phyloP scores from a whole-genome alignment of 2,888 invertebrate genomes.

The Agrochola macilenta region DNA sequence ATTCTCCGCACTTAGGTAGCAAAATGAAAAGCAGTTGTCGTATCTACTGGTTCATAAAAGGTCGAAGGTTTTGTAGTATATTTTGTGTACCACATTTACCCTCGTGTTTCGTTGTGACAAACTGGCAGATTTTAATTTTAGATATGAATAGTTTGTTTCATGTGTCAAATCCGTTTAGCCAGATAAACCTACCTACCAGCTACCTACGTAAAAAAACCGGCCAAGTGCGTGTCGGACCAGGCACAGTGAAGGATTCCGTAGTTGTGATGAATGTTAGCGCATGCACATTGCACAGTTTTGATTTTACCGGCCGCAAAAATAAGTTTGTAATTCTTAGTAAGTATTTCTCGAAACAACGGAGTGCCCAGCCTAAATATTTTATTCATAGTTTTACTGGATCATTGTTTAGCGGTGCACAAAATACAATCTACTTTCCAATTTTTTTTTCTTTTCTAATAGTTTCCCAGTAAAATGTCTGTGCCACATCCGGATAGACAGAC shows the following conservation, averaged over 20 bases:
- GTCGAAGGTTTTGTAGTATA: neutral
- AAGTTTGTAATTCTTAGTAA: neutral
- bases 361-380: no score
- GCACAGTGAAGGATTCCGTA: no score
- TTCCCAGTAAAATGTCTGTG: no score
- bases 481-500: no score
- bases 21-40: neutral
- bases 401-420: neutral
- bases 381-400: neutral
- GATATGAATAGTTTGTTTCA: constrained; percentile 54
- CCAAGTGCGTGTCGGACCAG: no score
- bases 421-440: neutral
- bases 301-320: no score
- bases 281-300: no score
- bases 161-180: constrained; percentile 21
- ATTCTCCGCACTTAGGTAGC: neutral
- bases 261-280: no score
- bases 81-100: neutral
- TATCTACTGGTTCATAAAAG: neutral
- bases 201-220: neutral
- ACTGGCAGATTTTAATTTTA: constrained; percentile 63
- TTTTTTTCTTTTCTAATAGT: neutral
- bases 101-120: neutral
- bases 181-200: neutral
- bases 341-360: neutral